A percentile compares a stretch with the other conserved stretches of the same genome.
These are phyloP conservation scores for Pollachius pollachius DNA, from an alignment of 2,113 vertebrate species.

Conservation along the genomic window DNA sequence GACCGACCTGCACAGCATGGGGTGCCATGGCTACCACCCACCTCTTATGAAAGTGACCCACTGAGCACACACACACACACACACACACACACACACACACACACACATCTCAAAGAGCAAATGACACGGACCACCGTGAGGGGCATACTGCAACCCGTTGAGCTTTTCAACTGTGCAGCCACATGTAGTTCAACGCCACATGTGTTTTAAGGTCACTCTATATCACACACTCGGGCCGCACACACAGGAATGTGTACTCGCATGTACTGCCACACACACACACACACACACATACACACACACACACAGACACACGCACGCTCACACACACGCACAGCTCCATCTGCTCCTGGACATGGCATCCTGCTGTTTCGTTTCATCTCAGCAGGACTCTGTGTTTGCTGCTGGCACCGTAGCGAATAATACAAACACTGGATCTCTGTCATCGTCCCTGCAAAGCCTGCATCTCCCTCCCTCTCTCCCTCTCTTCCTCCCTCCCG, in stretches of 20 bases:
- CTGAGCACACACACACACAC: background rate
- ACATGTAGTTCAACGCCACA: slow-evolving; percentile 16
- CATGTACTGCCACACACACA: background rate
- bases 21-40: background rate
- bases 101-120: slow-evolving; percentile 40
- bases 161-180: slow-evolving; percentile 57
- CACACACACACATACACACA: slow-evolving; percentile 11
- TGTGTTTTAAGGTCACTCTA: slow-evolving; percentile 37
- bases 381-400: slow-evolving; percentile 48
- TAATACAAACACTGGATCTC: slow-evolving; percentile 67
- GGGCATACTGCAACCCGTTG: slow-evolving; percentile 56
- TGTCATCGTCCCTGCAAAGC: slow-evolving; percentile 62
- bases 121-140: slow-evolving; percentile 48
- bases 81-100: background rate
- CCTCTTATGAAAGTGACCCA: slow-evolving; percentile 6
- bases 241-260: slow-evolving; percentile 2
- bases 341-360: slow-evolving; percentile 40
- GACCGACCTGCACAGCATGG: slow-evolving; percentile 16
- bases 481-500: slow-evolving; percentile 42
- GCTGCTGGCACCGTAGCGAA: slow-evolving; percentile 57
- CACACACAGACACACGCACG: background rate
- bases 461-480: slow-evolving; percentile 44
- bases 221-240: slow-evolving; percentile 13
- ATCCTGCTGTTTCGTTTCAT: slow-evolving; percentile 55
- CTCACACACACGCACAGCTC: slow-evolving; percentile 6